These are phyloP conservation scores for Chiloscyllium punctatum DNA, from an alignment of 2,797 vertebrate species.

Conservation along the genomic window DNA sequence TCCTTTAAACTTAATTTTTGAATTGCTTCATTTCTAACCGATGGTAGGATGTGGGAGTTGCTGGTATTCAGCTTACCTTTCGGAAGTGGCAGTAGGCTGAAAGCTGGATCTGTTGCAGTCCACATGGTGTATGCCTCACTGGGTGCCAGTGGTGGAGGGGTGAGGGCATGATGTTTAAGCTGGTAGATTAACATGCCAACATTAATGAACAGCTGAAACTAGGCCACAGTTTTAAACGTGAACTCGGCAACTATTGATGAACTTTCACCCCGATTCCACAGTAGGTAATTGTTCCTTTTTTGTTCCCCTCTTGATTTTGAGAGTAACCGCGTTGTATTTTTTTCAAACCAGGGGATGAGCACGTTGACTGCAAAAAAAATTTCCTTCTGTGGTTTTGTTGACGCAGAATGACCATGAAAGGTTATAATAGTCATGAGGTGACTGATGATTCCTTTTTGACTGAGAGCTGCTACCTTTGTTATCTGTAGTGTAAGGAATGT, in stretches of 20 bases:
- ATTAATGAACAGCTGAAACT: neutral
- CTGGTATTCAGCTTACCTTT: neutral
- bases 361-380: neutral
- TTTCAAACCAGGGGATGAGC: neutral
- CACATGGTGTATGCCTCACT: neutral
- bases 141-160: neutral
- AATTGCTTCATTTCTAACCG: neutral
- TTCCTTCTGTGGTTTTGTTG: neutral
- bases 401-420: neutral
- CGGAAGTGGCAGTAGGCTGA: neutral
- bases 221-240: neutral
- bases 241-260: neutral
- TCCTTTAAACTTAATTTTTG: neutral
- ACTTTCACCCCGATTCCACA: neutral
- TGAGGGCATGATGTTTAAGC: neutral
- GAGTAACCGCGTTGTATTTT: neutral
- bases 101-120: neutral
- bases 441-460: neutral
- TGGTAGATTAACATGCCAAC: neutral
- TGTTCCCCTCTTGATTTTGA: neutral
- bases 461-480: neutral
- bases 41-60: neutral
- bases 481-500: neutral
- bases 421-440: neutral
- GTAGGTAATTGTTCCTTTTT: neutral